Conservation (phyloP, 2,797 vertebrate species). For the Trachurus trachurus region DNA sequence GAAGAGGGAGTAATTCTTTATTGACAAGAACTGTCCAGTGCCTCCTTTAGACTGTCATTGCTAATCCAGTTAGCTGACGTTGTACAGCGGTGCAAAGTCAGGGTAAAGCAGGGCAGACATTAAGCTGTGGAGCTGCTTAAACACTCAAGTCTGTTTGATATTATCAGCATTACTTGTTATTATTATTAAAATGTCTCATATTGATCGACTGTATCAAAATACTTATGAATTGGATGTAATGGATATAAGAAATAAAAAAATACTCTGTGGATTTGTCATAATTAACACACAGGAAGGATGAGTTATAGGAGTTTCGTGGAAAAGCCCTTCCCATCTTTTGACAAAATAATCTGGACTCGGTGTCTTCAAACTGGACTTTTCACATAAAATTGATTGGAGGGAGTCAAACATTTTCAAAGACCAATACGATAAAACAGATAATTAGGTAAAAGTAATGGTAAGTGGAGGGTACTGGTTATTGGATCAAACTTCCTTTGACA, state of each 20-base stretch:
- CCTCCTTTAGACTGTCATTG: slow-evolving; percentile 48
- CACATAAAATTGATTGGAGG: not conserved
- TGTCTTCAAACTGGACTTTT: not conserved
- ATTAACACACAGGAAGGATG: not conserved
- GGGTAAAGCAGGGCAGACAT: slow-evolving; percentile 15
- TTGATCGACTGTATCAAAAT: slow-evolving; percentile 35
- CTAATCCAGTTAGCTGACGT: slow-evolving; percentile 63
- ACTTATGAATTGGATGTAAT: slow-evolving; percentile 42
- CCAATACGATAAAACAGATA: too few relatives aligned
- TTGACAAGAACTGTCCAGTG: slow-evolving; percentile 41
- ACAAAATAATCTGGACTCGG: not conserved
- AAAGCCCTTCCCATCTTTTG: not conserved
- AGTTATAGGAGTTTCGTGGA: not conserved
- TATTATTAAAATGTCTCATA: slow-evolving; percentile 42
- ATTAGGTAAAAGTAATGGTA: too few relatives aligned
- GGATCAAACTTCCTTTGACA: too few relatives aligned
- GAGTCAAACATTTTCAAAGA: not conserved
- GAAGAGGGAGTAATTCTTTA: slow-evolving; percentile 46
- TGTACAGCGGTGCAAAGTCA: slow-evolving; percentile 34
- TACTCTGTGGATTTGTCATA: slow-evolving; percentile 8
- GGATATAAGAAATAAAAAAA: slow-evolving; percentile 22
- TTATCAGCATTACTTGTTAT: slow-evolving; percentile 41
- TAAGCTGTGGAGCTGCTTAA: slow-evolving; percentile 38
- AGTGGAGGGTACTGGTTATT: too few relatives aligned
- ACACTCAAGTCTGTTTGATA: slow-evolving; percentile 39